Evolutionary conservation across 2,797 vertebrate genomes (phyloP).

Genomic region (Pseudocheirus occidentalis): DNA sequence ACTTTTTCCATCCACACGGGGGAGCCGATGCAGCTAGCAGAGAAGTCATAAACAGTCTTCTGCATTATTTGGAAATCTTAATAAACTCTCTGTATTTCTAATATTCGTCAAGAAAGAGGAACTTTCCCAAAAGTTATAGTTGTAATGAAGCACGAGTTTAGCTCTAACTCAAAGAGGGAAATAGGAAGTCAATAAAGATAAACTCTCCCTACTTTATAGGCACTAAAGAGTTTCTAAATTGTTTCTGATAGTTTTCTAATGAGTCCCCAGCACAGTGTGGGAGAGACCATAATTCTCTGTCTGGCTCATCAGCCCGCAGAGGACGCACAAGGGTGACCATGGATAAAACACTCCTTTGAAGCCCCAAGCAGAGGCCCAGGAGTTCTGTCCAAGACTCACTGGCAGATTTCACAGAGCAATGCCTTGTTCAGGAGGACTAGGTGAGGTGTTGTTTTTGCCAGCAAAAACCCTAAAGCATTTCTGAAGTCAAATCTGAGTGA

Average conservation of each 20-base stretch:
- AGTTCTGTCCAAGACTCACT: slow-evolving; percentile 36
- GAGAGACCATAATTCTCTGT: neutral
- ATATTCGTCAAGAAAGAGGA: neutral
- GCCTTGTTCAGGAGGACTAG: slow-evolving; percentile 74
- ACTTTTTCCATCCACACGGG: neutral
- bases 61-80: neutral
- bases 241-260: too few relatives aligned
- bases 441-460: slow-evolving; percentile 75
- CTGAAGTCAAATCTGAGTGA: slow-evolving; percentile 59
- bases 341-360: slow-evolving; percentile 39
- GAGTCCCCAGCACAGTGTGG: neutral
- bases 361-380: slow-evolving; percentile 25
- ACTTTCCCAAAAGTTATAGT: neutral
- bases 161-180: neutral
- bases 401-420: slow-evolving; percentile 72
- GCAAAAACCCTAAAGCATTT: slow-evolving; percentile 70
- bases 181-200: neutral
- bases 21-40: slow-evolving; percentile 41
- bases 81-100: neutral
- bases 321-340: neutral
- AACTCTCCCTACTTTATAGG: neutral
- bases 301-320: neutral
- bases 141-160: neutral
- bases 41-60: neutral
- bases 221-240: too few relatives aligned